These are phyloP conservation scores for Garrulus glandarius DNA, from an alignment of 2,797 vertebrate genomes.

Conservation along the genomic window DNA sequence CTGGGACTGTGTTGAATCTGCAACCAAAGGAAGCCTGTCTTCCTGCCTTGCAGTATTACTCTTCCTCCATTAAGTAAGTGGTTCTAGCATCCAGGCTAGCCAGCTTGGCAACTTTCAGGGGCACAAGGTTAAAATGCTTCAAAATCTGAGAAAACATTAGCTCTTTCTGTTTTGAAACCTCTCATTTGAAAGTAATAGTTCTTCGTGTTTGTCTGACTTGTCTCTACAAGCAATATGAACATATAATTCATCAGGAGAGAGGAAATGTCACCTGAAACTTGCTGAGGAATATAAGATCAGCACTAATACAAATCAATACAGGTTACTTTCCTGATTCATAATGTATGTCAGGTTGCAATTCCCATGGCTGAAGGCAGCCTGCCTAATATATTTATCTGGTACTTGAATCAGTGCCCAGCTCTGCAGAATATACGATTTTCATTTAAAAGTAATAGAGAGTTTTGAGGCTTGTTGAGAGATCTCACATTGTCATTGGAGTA, in stretches of 20 bases:
- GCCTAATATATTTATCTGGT: not conserved
- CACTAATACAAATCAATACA: constrained; percentile 36
- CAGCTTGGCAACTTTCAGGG: not conserved
- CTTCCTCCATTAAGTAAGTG: not conserved
- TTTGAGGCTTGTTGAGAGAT: not conserved
- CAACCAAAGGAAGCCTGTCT: not conserved
- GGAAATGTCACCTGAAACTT: constrained; percentile 9
- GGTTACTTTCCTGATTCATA: constrained; percentile 34
- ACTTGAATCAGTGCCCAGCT: not conserved
- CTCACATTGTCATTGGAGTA: not conserved
- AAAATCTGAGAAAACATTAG: not conserved
- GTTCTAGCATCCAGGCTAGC: not conserved
- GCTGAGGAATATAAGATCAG: not conserved
- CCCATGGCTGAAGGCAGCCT: not conserved
- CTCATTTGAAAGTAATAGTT: constrained; percentile 1
- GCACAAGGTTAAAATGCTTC: not conserved
- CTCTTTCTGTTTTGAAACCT: not conserved
- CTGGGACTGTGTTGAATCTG: not conserved
- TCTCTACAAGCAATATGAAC: not conserved
- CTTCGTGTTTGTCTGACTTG: not conserved
- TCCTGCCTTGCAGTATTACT: not conserved
- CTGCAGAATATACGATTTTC: not conserved
- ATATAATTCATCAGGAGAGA: not conserved
- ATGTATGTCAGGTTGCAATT: not conserved
- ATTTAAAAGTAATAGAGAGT: not conserved